Evolutionary conservation across 2,888 invertebrate species (phyloP).

Genomic region (Chaetogeoica ovagalla): DNA sequence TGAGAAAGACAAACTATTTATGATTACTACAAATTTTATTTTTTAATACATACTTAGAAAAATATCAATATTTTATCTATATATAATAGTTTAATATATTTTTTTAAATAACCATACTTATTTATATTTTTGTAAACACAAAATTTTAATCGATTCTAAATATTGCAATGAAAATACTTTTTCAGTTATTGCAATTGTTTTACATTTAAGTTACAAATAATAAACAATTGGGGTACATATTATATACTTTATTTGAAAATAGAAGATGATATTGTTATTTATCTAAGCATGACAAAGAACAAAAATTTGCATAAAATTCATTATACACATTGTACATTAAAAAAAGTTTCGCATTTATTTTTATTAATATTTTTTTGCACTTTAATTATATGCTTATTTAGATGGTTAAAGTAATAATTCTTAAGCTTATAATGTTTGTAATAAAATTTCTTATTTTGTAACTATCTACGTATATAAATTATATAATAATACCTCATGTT

Average conservation of each 20-base stretch:
- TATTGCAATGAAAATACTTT: not conserved
- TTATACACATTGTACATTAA: conserved; percentile 5
- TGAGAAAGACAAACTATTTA: too few relatives aligned
- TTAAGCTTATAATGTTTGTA: conserved; percentile 14
- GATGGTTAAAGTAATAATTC: conserved; percentile 26
- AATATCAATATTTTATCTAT: too few relatives aligned
- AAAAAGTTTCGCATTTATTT: conserved; percentile 20
- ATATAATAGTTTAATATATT: too few relatives aligned
- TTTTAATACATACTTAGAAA: too few relatives aligned
- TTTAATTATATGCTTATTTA: conserved; percentile 30
- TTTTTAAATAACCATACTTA: not conserved
- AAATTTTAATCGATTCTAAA: conserved; percentile 6
- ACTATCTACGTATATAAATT: not conserved
- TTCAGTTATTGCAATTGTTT: not conserved
- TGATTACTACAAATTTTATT: too few relatives aligned
- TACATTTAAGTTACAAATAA: not conserved
- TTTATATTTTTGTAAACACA: not conserved
- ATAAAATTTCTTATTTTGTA: not conserved
- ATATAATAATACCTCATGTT: not conserved
- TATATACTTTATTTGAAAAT: not conserved
- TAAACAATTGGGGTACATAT: not conserved
- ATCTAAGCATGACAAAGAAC: conserved; percentile 36
- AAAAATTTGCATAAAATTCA: conserved; percentile 36
- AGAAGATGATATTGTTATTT: not conserved
- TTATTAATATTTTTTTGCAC: conserved; percentile 25